These are phyloP conservation scores for Sebastes hubbsi DNA, from an alignment of 2,797 vertebrate species.

Conservation along the genomic window DNA sequence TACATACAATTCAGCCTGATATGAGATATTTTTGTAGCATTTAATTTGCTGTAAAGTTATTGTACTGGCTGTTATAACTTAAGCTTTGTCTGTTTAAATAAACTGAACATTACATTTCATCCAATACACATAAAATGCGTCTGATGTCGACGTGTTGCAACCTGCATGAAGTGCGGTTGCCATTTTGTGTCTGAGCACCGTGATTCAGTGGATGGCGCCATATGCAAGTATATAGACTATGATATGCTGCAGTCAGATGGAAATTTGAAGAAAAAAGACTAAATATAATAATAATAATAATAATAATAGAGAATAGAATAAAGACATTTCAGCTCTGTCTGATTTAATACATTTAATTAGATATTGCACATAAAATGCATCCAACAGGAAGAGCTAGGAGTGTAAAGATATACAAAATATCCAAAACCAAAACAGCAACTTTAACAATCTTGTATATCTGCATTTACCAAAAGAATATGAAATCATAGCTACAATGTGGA, in stretches of 20 bases:
- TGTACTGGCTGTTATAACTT: not conserved
- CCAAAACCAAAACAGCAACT: not conserved
- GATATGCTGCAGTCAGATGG: not conserved
- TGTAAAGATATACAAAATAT: not conserved
- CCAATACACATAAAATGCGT: not conserved
- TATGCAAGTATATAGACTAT: not conserved
- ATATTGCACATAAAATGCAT: not conserved
- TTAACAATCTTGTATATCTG: not conserved
- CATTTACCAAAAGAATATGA: not conserved
- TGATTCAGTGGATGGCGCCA: not conserved
- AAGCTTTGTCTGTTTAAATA: not conserved
- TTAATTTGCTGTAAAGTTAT: not conserved
- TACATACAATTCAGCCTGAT: not conserved
- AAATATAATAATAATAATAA: too few species aligned
- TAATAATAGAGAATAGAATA: too few species aligned
- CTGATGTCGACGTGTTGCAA: conserved; percentile 42
- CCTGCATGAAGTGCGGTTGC: conserved; percentile 23
- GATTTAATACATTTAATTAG: too few species aligned
- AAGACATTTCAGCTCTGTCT: too few species aligned
- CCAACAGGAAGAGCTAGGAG: accelerated
- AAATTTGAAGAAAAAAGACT: not conserved
- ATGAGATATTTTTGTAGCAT: not conserved
- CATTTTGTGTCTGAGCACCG: conserved; percentile 62
- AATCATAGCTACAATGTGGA: not conserved
- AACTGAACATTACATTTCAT: not conserved